Conservation (phyloP, 2,888 invertebrate species). For the Tortrix viridana region DNA sequence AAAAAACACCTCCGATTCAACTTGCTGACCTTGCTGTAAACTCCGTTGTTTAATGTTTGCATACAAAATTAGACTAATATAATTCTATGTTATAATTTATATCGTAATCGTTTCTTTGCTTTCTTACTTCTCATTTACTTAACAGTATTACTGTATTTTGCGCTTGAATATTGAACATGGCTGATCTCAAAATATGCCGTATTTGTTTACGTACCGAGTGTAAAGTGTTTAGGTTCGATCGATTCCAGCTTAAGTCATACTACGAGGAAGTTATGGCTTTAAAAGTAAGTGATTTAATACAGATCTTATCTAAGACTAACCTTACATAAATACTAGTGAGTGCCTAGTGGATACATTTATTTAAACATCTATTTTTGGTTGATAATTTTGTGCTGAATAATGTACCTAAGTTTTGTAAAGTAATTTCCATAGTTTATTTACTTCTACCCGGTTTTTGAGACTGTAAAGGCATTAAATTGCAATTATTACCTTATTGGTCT, state of each 20-base stretch:
- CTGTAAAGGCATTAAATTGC: no score
- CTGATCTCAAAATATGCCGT: constrained; percentile 62
- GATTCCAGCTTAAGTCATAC: constrained; percentile 59
- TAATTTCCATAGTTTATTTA: no score
- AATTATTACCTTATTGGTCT: no score
- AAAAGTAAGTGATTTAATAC: constrained; percentile 54
- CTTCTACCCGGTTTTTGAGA: no score
- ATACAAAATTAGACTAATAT: not conserved
- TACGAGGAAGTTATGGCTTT: constrained; percentile 67
- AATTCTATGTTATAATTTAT: not conserved
- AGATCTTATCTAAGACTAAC: not conserved
- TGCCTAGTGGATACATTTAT: not conserved
- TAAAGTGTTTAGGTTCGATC: constrained; percentile 59
- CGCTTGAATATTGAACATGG: constrained; percentile 45
- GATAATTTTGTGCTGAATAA: not conserved
- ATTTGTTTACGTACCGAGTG: constrained; percentile 63
- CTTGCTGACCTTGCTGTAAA: not conserved
- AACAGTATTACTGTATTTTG: not conserved
- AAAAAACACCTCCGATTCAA: no score
- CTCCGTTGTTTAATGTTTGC: constrained; percentile 1
- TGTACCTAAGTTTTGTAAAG: no score
- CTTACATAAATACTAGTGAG: not conserved
- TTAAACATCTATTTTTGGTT: not conserved
- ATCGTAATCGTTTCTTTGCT: not conserved
- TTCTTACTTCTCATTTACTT: not conserved